Evolutionary conservation across 2,113 vertebrate species (phyloP).

Genomic region (Polyodon spathula): DNA sequence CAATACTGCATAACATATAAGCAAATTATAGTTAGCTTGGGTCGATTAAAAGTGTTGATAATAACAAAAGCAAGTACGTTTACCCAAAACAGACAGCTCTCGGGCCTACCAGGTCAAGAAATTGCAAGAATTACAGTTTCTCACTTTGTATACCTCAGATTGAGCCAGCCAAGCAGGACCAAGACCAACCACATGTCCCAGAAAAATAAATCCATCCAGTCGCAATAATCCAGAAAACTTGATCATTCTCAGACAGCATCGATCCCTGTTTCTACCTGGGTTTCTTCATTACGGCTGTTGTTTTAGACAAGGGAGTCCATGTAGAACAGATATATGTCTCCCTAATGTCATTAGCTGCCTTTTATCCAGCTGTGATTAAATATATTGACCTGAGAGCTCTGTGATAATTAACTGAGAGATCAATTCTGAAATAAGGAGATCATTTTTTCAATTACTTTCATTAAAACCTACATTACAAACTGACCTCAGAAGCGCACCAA

Average conservation of each 20-base stretch:
- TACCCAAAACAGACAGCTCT: too few relatives aligned
- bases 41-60: too few relatives aligned
- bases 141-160: too few relatives aligned
- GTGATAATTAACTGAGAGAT: constrained; percentile 45
- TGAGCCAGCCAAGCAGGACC: too few relatives aligned
- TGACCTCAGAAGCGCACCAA: constrained; percentile 44
- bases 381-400: constrained; percentile 37
- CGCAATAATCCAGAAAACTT: constrained; percentile 8
- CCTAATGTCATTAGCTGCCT: constrained; percentile 16
- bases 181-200: too few relatives aligned
- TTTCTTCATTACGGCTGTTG: constrained; percentile 15
- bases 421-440: constrained; percentile 43
- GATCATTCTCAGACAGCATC: constrained; percentile 8
- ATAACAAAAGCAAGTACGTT: too few relatives aligned
- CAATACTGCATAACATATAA: too few relatives aligned
- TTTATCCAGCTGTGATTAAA: constrained; percentile 20
- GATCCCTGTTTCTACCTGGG: constrained; percentile 7
- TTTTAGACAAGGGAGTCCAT: background rate
- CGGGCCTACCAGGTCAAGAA: too few relatives aligned
- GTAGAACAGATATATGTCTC: constrained; percentile 7
- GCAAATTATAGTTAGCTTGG: too few relatives aligned
- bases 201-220: constrained; percentile 21
- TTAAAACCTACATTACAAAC: constrained; percentile 46
- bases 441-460: constrained; percentile 50
- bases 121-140: too few relatives aligned